phyloP scores from a whole-genome alignment of 2,888 invertebrate species.

The Drosophila dives region DNA sequence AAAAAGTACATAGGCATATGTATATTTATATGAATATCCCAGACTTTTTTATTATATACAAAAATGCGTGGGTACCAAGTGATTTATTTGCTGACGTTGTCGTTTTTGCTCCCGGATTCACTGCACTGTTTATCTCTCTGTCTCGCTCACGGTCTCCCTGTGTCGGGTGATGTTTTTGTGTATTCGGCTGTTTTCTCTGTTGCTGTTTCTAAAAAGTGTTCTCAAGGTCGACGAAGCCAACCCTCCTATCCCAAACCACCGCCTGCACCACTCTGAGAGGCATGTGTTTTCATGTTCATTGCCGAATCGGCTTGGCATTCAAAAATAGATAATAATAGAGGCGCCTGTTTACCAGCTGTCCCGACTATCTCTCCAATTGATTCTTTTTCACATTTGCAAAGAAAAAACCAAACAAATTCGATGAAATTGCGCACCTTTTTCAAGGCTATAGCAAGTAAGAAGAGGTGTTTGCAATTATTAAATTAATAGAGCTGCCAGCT shows the following conservation, averaged over 20 bases:
- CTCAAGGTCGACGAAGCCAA: constrained; percentile 42
- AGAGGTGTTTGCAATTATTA: not conserved
- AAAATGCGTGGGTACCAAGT: constrained; percentile 52
- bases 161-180: not conserved
- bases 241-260: not conserved
- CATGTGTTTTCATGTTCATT: constrained; percentile 63
- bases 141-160: not conserved
- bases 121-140: not conserved
- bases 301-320: constrained; percentile 75
- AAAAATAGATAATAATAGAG: constrained; percentile 61
- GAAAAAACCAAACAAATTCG: constrained; percentile 6
- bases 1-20: not conserved
- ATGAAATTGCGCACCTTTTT: constrained; percentile 40
- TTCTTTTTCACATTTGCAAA: constrained; percentile 29
- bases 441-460: constrained; percentile 51
- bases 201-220: constrained; percentile 38
- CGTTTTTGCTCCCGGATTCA: not conserved
- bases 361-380: constrained; percentile 69
- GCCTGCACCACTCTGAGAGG: not conserved
- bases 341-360: constrained; percentile 58
- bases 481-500: constrained; percentile 5
- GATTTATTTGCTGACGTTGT: constrained; percentile 69
- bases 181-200: constrained; percentile 15
- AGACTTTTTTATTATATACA: constrained; percentile 37
- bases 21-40: constrained; percentile 10